Evolutionary conservation across 2,888 invertebrate species (phyloP), one percentile per base, ranked within the genome.

Genomic region (Drosophila formosana): DNA sequence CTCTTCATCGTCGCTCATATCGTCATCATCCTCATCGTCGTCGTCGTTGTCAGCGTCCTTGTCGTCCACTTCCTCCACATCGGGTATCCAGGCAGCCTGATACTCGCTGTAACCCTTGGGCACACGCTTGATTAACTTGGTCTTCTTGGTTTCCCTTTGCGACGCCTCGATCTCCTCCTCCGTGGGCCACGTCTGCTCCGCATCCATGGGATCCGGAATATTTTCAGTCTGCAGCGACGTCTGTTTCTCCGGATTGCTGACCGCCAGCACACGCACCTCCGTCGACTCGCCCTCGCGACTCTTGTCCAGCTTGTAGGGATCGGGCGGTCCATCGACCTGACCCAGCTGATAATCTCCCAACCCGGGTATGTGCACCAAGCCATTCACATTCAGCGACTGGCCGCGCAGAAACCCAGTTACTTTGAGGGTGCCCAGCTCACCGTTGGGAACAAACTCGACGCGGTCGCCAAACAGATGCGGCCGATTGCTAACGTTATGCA

Each of bases 31-130:
- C 18, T 41, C 75, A 3, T 83, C 84, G 0, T 75, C 74, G 2
- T 69, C 80, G 0, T 93, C 93, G 2, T 93, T 93, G 7, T 92
- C 93, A 71, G 94, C 94, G 6, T 90, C 93, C 47, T 93, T 93
- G 0, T 92, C 93, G 46, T 94, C 94, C 5, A 93, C 93, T 23
- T 93, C 94, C 78, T 96, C 96, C 45, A 95, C 94, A 83, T 97
- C 97, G 0, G 96, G 96, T 66, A 97, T 96, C 97, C 97, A 97
- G 50, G 98, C 97, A 3, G 99, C 98, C 93, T 99, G 99, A 92
- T 99, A 99, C 61, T 97, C 97, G 3, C 99, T 99, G 93, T 98
- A 98, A 30, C 99, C 99, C 93, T 97, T 98, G 0, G 98, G 98
- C 8, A 98, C 96, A 77, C 94, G 94, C 88, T 96, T 96, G 18